Percentiles rank a stretch among this genome's conserved stretches.
phyloP scores from a whole-genome alignment of 2,888 invertebrate genomes.

The Cryptus armator region DNA sequence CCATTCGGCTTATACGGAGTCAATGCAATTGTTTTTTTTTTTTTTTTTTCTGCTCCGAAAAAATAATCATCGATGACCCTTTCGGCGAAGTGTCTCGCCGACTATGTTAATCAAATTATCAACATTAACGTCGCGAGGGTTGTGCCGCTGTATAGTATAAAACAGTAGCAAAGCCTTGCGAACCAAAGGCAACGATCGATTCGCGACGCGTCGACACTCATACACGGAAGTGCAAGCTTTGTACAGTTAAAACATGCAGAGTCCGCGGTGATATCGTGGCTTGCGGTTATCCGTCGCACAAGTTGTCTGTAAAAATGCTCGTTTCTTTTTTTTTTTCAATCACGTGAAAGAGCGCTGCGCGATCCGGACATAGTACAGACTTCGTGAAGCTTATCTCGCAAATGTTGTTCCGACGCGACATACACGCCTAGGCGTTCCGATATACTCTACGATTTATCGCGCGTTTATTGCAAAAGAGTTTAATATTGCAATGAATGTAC shows the following conservation, averaged over 20 bases:
- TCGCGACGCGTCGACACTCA: constrained; percentile 9
- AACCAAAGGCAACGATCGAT: constrained; percentile 52
- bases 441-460: neutral
- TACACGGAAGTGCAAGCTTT: constrained; percentile 50
- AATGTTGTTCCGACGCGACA: neutral
- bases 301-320: constrained; percentile 60
- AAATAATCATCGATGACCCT: constrained; percentile 17
- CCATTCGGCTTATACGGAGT: neutral
- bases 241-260: constrained; percentile 5
- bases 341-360: constrained; percentile 25
- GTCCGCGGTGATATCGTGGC: constrained; percentile 53
- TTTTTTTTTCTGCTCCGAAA: neutral
- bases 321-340: constrained; percentile 40
- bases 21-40: neutral
- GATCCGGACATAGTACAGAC: constrained; percentile 33
- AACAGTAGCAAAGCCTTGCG: neutral
- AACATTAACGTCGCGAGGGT: constrained; percentile 27
- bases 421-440: neutral
- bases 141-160: constrained; percentile 9
- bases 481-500: neutral
- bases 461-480: constrained; percentile 19
- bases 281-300: constrained; percentile 59
- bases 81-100: neutral
- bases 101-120: constrained; percentile 57
- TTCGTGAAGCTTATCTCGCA: neutral